Conservation (phyloP, 2,888 invertebrate species). For the Dendrolimus pini region DNA sequence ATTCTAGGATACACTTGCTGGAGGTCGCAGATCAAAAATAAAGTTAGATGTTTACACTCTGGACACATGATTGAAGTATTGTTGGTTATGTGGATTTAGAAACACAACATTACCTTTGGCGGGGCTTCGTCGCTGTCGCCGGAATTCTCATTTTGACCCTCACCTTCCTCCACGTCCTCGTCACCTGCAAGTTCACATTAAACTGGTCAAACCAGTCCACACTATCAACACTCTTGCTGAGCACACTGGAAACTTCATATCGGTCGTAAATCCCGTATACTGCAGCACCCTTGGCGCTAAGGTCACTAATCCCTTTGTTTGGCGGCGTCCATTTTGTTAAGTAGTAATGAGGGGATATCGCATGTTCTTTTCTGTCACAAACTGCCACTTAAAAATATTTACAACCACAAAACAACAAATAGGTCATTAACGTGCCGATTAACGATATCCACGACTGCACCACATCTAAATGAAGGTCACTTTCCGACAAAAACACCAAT, state of each 20-base stretch:
- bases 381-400: conserved; percentile 75
- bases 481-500: conserved; percentile 19
- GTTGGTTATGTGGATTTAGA: background rate
- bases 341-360: conserved; percentile 82
- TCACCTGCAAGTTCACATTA: conserved; percentile 71
- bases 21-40: no score
- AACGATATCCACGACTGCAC: conserved; percentile 22
- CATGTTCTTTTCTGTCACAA: conserved; percentile 79
- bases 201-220: conserved; percentile 61
- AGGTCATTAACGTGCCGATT: conserved; percentile 34
- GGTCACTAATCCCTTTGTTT: conserved; percentile 85
- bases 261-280: conserved; percentile 36
- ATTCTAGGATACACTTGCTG: no score
- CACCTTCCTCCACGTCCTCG: conserved; percentile 84
- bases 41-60: no score
- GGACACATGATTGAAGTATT: background rate
- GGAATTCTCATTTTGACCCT: conserved; percentile 81
- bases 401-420: conserved; percentile 63
- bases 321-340: conserved; percentile 87
- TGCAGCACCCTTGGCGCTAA: conserved; percentile 67
- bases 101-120: conserved; percentile 61
- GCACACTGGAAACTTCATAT: conserved; percentile 32
- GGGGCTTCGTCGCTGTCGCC: conserved; percentile 84
- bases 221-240: conserved; percentile 36
- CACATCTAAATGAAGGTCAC: conserved; percentile 18